Evolutionary conservation across 2,888 invertebrate species (phyloP).

Genomic region (Microchrysa polita): DNA sequence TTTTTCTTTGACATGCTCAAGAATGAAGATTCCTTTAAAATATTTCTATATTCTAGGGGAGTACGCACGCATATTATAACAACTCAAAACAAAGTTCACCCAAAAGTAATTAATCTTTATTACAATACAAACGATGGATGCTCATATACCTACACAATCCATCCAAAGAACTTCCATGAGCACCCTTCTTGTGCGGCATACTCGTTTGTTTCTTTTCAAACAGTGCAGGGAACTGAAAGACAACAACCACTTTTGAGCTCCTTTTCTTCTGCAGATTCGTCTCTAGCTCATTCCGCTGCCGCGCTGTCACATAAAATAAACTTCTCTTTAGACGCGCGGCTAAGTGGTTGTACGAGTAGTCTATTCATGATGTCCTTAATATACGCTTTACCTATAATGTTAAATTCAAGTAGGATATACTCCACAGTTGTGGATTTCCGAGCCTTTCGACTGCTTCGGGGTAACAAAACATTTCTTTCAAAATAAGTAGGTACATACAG

Average conservation of each 20-base stretch:
- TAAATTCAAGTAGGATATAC: too few species aligned
- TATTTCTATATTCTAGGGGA: too few species aligned
- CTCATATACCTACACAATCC: neutral
- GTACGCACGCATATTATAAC: too few species aligned
- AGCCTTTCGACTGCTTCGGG: too few species aligned
- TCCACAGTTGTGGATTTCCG: too few species aligned
- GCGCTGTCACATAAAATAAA: neutral
- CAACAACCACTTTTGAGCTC: conserved; percentile 1
- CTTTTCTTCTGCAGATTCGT: neutral
- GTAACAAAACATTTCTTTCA: too few species aligned
- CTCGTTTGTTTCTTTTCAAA: neutral
- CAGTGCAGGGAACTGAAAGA: neutral
- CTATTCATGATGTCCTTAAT: neutral
- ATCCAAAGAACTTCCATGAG: neutral
- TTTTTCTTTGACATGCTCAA: too few species aligned
- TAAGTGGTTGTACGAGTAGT: neutral
- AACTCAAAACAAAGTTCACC: neutral
- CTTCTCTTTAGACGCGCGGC: neutral
- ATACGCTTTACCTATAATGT: too few species aligned
- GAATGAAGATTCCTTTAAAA: too few species aligned
- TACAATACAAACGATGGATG: neutral
- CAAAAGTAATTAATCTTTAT: conserved; percentile 8
- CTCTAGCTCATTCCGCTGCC: neutral
- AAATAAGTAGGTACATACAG: too few species aligned
- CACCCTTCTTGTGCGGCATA: neutral